Base-by-base conservation (phyloP, 2,113 vertebrate species). In the Bubo blakistoni region DNA sequence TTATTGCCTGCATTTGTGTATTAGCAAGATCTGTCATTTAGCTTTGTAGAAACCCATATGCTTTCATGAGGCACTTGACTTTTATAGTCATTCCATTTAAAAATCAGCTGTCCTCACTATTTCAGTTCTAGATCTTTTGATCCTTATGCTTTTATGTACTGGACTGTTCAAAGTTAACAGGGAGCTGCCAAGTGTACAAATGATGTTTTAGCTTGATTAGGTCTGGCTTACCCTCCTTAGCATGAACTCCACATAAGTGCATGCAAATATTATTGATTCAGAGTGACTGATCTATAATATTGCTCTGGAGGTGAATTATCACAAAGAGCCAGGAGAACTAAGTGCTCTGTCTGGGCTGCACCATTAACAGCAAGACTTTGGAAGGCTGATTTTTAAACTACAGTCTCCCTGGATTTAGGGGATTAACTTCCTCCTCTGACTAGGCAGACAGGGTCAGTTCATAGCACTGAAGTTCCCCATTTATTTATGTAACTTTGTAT, bases 211-310 rank as follows among this genome's bases (percentile, higher is more conserved):
- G 89, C 84, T 96, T 97, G 94, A 97, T 96, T 97, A 96, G 78
- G 66, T 85, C 94, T 83, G 84, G 42, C 54, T 95, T 95, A 83
- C 54, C 54, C 78, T 91, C 29, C 71, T 95, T 95, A 92, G 81
- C 66, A 96, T 91, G 95, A 92, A 81, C 71, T 86, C 77, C 86
- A 91, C 89, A 92, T 95, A 97, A 95, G 46, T 91, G 89, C n/a
- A 95, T 96, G 95, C 95, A 97, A 96, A 95, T 96, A 88, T 90
- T 95, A 95, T 96, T 85, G 97, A 97, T 96, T 95, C 74, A 62
- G 86, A 86, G 78, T 86, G 89, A 87, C 67, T 91, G 95, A 96
- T 96, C 96, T 91, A 85, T 94, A 95, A 88, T 77, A 88, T 82
- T 66, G 81, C 93, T 91, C 71, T 86, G 74, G 81, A 95, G 78